phyloP scores from a whole-genome alignment of 2,113 vertebrate species.

The Siniperca knerii region DNA sequence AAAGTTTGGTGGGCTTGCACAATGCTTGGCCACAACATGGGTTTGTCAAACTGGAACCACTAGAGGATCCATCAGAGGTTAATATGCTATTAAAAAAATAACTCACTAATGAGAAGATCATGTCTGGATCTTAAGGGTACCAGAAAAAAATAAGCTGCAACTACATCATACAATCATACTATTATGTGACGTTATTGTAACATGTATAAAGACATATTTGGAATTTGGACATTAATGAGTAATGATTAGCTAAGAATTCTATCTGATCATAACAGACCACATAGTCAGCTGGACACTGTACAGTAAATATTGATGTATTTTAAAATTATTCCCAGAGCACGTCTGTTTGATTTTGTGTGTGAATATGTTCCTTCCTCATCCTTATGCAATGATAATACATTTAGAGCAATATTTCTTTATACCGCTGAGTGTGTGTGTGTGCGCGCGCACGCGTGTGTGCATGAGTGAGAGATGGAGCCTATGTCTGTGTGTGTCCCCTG shows the following conservation, averaged over 20 bases:
- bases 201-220: neutral
- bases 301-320: neutral
- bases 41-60: neutral
- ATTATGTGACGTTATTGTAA: neutral
- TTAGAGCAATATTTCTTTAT: neutral
- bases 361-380: neutral
- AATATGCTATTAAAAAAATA: neutral
- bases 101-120: neutral
- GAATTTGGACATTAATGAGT: neutral
- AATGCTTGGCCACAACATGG: neutral
- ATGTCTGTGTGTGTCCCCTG: slow-evolving; percentile 33
- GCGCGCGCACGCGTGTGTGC: neutral
- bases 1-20: neutral
- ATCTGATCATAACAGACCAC: neutral
- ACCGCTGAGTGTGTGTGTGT: neutral
- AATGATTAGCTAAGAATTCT: neutral
- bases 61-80: neutral
- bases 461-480: neutral
- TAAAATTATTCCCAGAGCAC: neutral
- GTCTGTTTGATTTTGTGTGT: neutral
- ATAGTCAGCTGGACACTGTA: neutral
- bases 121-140: neutral
- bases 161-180: too few species aligned
- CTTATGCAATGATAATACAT: neutral
- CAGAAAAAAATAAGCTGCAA: neutral